Percentiles rank a stretch among this genome's conserved stretches.
phyloP scores from a whole-genome alignment of 92 coral and sea anemone genomes.

The Paragorgia papillata region DNA sequence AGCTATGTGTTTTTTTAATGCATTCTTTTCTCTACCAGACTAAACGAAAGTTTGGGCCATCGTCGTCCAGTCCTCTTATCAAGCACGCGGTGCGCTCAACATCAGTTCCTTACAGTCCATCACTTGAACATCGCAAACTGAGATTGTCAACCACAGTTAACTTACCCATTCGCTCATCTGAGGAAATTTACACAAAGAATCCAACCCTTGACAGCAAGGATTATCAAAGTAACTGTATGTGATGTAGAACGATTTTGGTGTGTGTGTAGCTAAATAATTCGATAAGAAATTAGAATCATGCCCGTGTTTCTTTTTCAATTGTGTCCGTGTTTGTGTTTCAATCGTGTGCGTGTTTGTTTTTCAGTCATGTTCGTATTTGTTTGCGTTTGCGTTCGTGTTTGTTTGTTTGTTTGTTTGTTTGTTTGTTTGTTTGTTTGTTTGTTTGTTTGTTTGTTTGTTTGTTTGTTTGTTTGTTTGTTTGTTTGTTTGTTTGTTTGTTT shows the following conservation, averaged over 20 bases:
- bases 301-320: too few relatives aligned
- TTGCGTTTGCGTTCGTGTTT: too few relatives aligned
- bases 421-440: too few relatives aligned
- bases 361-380: too few relatives aligned
- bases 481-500: too few relatives aligned
- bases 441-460: too few relatives aligned
- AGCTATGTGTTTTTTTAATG: background rate
- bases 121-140: constrained; percentile 7
- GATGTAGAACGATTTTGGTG: too few relatives aligned
- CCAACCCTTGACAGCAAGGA: background rate
- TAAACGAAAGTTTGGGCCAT: constrained; percentile 1
- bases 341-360: too few relatives aligned
- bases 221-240: background rate
- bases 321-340: too few relatives aligned
- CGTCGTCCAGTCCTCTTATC: constrained; percentile 21
- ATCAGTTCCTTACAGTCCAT: constrained; percentile 6
- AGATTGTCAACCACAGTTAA: constrained; percentile 1
- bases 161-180: background rate
- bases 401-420: too few relatives aligned
- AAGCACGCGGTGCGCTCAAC: constrained; percentile 23
- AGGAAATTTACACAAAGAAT: background rate
- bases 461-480: too few relatives aligned
- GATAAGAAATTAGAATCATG: too few relatives aligned
- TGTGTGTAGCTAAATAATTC: background rate
- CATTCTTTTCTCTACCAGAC: constrained; percentile 11